Percentiles rank a stretch among this genome's conserved stretches.
These are phyloP conservation scores for Eulithis testata DNA, from an alignment of 2,888 invertebrate species.

Conservation along the genomic window DNA sequence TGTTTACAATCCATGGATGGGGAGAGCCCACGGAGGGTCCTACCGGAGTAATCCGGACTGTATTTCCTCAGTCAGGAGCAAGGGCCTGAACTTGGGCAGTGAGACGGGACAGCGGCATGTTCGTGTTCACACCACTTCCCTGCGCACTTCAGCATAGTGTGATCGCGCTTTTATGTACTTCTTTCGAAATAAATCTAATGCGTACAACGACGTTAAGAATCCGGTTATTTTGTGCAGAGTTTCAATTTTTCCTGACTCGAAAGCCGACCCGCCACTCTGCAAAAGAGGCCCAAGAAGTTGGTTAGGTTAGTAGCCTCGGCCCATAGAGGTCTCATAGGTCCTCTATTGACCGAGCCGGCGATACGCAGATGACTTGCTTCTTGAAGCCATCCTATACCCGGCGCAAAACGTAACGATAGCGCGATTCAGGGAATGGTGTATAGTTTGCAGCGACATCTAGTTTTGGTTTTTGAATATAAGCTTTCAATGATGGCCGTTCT, in stretches of 20 bases:
- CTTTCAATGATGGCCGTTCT: background rate
- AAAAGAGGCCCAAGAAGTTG: constrained; percentile 81
- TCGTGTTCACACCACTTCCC: no score
- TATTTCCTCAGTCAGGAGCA: no score
- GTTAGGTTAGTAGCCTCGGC: constrained; percentile 82
- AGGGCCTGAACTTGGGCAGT: no score
- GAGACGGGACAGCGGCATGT: no score
- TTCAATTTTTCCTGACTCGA: constrained; percentile 80
- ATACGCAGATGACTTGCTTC: constrained; percentile 64
- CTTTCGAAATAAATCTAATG: no score
- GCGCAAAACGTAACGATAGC: constrained; percentile 47
- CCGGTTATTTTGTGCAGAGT: constrained; percentile 55
- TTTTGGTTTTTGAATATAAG: constrained; percentile 18
- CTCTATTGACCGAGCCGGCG: constrained; percentile 91
- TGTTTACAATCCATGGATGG: no score
- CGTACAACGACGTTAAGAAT: no score
- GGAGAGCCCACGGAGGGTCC: no score
- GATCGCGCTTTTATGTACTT: no score
- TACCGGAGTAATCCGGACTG: no score
- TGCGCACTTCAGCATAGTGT: no score
- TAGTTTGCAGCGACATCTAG: constrained; percentile 54
- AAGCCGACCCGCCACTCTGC: constrained; percentile 78
- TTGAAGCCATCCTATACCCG: constrained; percentile 46
- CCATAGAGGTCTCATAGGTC: constrained; percentile 86
- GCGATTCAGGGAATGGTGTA: constrained; percentile 49